These are phyloP conservation scores for Mus spicilegus DNA, from an alignment of 2,113 vertebrate species.

Conservation along the genomic window DNA sequence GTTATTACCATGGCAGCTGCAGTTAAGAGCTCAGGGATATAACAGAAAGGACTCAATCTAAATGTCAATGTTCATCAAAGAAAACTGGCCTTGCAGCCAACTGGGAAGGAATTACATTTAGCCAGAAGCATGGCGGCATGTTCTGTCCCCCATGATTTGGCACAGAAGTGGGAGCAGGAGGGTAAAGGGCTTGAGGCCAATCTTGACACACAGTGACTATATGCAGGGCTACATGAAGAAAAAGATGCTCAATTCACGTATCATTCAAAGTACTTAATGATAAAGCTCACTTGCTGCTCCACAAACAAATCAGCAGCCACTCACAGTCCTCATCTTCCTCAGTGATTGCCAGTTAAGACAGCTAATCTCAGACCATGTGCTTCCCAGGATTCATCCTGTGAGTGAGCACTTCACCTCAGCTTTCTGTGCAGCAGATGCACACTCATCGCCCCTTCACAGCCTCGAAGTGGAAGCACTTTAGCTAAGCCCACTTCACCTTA, in stretches of 20 bases:
- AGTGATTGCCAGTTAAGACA: constrained; percentile 74
- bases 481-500: constrained; percentile 74
- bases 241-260: background rate
- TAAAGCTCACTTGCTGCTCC: constrained; percentile 55
- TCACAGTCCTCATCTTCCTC: constrained; percentile 82
- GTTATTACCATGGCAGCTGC: constrained; percentile 68
- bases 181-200: too few relatives aligned
- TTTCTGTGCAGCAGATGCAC: constrained; percentile 59
- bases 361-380: constrained; percentile 73
- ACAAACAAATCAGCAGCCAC: constrained; percentile 57
- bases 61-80: constrained; percentile 77
- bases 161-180: background rate
- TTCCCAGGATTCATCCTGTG: constrained; percentile 66
- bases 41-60: constrained; percentile 75
- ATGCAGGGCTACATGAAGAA: background rate
- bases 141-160: background rate
- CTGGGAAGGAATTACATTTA: too few relatives aligned
- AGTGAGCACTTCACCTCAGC: constrained; percentile 60
- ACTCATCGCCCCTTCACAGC: constrained; percentile 71
- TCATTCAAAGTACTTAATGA: constrained; percentile 69
- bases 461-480: constrained; percentile 69
- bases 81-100: constrained; percentile 71
- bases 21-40: constrained; percentile 40
- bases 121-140: background rate
- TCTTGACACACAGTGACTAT: background rate